Percentiles rank a stretch among this genome's conserved stretches.
phyloP scores from a whole-genome alignment of 2,888 invertebrate genomes.

The Calameuta pallipes region DNA sequence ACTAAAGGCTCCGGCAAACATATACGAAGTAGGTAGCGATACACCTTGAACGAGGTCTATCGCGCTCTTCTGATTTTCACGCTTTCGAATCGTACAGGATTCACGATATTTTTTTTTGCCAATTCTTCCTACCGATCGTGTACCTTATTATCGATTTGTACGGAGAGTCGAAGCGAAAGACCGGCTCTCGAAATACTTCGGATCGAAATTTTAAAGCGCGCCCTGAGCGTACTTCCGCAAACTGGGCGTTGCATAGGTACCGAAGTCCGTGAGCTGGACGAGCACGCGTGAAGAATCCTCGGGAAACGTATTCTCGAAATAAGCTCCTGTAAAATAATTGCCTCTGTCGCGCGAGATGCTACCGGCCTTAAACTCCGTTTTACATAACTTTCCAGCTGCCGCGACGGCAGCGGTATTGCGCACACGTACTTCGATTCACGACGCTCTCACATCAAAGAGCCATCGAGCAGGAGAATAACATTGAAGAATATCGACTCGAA shows the following conservation, averaged over 20 bases:
- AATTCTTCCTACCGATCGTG: neutral
- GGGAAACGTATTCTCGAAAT: constrained; percentile 41
- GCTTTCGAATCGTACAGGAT: neutral
- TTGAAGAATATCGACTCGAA: neutral
- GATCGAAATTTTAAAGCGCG: constrained; percentile 13
- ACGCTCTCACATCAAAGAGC: no score
- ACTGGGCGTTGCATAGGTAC: constrained; percentile 28
- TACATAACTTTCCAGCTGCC: constrained; percentile 19
- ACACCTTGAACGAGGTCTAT: neutral
- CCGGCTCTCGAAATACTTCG: no score
- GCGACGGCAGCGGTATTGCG: neutral
- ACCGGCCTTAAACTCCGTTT: constrained; percentile 25
- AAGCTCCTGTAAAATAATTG: constrained; percentile 49
- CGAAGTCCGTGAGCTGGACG: constrained; percentile 34
- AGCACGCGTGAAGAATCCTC: constrained; percentile 49
- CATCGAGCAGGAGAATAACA: neutral
- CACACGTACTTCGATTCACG: neutral
- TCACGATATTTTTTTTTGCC: neutral
- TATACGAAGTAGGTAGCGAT: neutral
- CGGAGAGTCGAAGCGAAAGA: constrained; percentile 15
- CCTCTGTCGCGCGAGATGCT: constrained; percentile 34
- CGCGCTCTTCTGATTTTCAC: neutral
- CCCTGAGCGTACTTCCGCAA: constrained; percentile 45
- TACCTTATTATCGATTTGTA: constrained; percentile 43
- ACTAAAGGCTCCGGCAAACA: neutral